Percentiles rank a stretch among this genome's conserved stretches.
These are phyloP conservation scores for Drosophila ironensis DNA, from an alignment of 1,140 invertebrate species.

Conservation along the genomic window DNA sequence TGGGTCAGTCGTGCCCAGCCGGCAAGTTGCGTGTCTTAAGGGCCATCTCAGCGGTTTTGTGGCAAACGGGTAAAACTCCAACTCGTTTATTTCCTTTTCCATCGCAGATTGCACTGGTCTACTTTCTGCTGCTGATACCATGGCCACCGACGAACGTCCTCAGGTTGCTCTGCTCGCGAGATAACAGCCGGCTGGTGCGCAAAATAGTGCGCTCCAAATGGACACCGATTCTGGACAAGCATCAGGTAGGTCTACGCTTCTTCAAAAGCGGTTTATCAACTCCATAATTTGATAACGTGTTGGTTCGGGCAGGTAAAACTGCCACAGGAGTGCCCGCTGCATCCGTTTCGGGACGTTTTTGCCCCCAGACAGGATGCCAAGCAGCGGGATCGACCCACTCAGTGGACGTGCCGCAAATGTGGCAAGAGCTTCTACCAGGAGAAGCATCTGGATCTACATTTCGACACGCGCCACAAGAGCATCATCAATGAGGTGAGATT, in stretches of 20 bases:
- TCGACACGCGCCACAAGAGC: slow-evolving; percentile 93
- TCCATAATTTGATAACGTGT: background rate
- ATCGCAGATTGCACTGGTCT: slow-evolving; percentile 69
- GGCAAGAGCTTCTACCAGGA: slow-evolving; percentile 95
- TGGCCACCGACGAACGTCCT: slow-evolving; percentile 93
- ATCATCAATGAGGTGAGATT: slow-evolving; percentile 91
- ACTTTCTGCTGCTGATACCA: slow-evolving; percentile 86
- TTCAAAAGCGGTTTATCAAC: too few species aligned
- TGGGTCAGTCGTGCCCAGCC: slow-evolving; percentile 29
- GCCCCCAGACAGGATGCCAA: slow-evolving; percentile 91
- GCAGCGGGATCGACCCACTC: slow-evolving; percentile 90
- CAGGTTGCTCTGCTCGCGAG: slow-evolving; percentile 93
- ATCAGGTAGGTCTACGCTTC: slow-evolving; percentile 84
- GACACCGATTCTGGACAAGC: slow-evolving; percentile 92
- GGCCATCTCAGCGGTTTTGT: slow-evolving; percentile 10
- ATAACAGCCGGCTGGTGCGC: slow-evolving; percentile 93
- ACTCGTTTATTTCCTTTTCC: background rate
- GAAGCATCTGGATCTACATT: slow-evolving; percentile 93
- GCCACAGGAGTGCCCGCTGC: slow-evolving; percentile 94
- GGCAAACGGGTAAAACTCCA: background rate
- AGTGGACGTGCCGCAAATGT: slow-evolving; percentile 95
- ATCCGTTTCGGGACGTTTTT: slow-evolving; percentile 93
- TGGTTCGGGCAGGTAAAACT: slow-evolving; percentile 83
- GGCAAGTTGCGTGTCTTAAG: slow-evolving; percentile 40
- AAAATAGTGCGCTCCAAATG: slow-evolving; percentile 95